A percentile compares a stretch with the other conserved stretches of the same genome.
Evolutionary conservation across 2,888 invertebrate species (phyloP).

Genomic region (Aromia moschata): DNA sequence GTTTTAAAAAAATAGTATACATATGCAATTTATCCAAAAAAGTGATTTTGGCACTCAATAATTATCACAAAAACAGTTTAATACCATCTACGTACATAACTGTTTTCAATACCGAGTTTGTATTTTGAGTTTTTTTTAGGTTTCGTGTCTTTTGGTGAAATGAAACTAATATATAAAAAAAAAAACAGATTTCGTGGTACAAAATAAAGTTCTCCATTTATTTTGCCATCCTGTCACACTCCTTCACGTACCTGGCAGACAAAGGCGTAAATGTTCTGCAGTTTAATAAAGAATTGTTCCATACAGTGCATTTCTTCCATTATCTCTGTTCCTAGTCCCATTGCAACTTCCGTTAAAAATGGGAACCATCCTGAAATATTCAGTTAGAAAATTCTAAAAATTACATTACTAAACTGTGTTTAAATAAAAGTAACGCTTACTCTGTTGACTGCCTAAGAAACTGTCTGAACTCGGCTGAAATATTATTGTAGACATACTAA

Average conservation of each 20-base stretch:
- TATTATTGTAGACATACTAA: conserved; percentile 38
- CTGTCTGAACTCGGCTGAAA: conserved; percentile 25
- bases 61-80: no score
- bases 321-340: conserved; percentile 37
- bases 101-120: no score
- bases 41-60: no score
- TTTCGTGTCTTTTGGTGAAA: no score
- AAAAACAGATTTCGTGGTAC: no score
- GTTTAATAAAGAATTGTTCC: conserved; percentile 57
- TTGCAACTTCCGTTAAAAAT: conserved; percentile 33
- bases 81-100: no score
- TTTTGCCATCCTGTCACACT: not conserved
- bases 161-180: no score
- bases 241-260: conserved; percentile 55
- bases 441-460: conserved; percentile 29
- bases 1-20: no score
- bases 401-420: no score
- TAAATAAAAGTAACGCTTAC: conserved; percentile 29
- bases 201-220: no score
- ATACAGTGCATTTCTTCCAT: conserved; percentile 54
- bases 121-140: no score
- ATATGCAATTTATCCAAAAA: no score
- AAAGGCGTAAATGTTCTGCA: conserved; percentile 56
- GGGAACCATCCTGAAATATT: conserved; percentile 40
- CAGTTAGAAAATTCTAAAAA: conserved; percentile 5